Evolutionary conservation across 2,113 vertebrate species (phyloP), one percentile per base, ranked within the genome.

Genomic region (Dolichallabes microphthalmus): DNA sequence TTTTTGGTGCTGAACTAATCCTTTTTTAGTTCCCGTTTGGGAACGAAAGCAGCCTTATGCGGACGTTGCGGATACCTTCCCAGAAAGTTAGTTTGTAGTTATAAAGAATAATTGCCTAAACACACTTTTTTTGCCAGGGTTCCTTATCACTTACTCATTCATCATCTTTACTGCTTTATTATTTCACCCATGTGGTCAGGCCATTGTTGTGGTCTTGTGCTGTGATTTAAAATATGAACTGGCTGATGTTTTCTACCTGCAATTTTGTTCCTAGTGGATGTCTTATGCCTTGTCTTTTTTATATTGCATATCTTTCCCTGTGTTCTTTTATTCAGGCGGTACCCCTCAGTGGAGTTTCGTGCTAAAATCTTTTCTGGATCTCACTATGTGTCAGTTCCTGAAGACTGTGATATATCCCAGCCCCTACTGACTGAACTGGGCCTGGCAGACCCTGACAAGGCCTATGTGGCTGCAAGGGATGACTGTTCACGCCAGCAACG

Each of bases 291-390:
- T 66, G 71, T 27, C 25, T 32, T 50, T 35, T 79, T 17, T 35
- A 2, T 45, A 20, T 53, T 80, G 14, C 12, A 39, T 87, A 35
- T n/a, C 71, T 0, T 93, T 82, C 88, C 25, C 68, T 83, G 82
- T 85, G 74, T 35, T 74, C 50, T 80, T 1, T 84, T 27, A 63
- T 69, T 0, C 92, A 98, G 97, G 83, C 94, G 92, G 81, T 99
- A 93, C 92, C 95, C 97, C 80, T 96, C 97, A 0, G 96, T 98
- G 20, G 98, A 99, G 91, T 91, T 95, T 83, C 94, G 95, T 61
- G 95, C 97, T 0, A 94, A 92, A 90, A 79, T 58, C 63, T 93
- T 97, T 90, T 96, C 95, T 2, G 93, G 95, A 58, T 25, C 93
- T 81, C 93, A 91, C 0, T 96, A 97, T 53, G 91, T 96, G 68